phyloP scores from a whole-genome alignment of 2,113 vertebrate genomes.

The Eulemur macaco region DNA sequence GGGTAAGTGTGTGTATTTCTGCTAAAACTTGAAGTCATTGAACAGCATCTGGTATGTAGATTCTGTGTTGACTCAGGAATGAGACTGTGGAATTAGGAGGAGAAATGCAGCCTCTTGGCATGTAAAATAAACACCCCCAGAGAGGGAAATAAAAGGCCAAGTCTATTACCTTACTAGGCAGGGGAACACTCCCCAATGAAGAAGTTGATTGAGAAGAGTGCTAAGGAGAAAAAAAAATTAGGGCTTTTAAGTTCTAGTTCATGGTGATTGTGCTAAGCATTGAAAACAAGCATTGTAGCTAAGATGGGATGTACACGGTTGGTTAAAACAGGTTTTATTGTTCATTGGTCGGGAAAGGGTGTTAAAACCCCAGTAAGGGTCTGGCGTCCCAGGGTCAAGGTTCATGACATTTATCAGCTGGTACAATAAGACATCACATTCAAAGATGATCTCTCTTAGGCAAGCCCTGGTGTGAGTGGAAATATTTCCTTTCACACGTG shows the following conservation, averaged over 20 bases:
- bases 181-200: neutral
- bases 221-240: neutral
- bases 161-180: neutral
- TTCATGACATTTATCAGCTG: neutral
- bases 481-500: neutral
- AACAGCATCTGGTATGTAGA: neutral
- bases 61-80: constrained; percentile 13
- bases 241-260: neutral
- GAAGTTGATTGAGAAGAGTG: neutral
- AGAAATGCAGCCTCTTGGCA: neutral
- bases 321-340: neutral
- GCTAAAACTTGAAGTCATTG: neutral
- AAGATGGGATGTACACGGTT: rapidly evolving
- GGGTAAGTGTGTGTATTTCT: neutral
- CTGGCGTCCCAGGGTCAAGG: neutral
- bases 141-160: neutral
- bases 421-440: neutral
- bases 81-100: neutral
- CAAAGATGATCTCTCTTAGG: neutral
- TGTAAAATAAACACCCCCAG: neutral
- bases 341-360: neutral
- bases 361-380: neutral
- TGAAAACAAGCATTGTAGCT: neutral
- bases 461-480: neutral
- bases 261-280: neutral